phyloP scores from a whole-genome alignment of 2,113 vertebrate genomes.

The Phrynosoma platyrhinos region DNA sequence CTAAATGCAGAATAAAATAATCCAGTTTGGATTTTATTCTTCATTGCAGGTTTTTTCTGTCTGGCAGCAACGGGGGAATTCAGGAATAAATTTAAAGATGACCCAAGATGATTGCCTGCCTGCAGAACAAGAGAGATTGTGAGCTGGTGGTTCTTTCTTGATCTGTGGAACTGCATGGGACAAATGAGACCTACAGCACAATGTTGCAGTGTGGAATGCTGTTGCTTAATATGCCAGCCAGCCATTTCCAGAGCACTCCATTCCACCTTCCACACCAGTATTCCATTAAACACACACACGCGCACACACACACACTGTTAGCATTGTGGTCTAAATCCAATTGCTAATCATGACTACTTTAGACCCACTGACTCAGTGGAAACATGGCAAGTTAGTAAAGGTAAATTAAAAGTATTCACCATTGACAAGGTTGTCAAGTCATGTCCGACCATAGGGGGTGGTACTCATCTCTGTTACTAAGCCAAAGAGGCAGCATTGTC shows the following conservation, averaged over 20 bases:
- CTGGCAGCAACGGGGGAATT: constrained; percentile 83
- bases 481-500: too few species aligned
- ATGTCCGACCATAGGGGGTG: too few species aligned
- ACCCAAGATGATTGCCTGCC: constrained; percentile 84
- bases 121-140: constrained; percentile 87
- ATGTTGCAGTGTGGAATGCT: not conserved
- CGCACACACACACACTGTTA: too few species aligned
- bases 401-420: too few species aligned
- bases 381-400: too few species aligned
- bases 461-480: too few species aligned
- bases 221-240: not conserved
- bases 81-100: constrained; percentile 81
- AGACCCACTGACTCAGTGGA: too few species aligned
- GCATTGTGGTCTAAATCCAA: too few species aligned
- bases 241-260: not conserved
- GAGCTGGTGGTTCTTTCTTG: constrained; percentile 67
- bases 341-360: too few species aligned
- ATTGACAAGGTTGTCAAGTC: too few species aligned
- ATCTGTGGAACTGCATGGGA: not conserved
- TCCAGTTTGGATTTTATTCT: not conserved
- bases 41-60: constrained; percentile 86
- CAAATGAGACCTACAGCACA: not conserved
- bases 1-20: not conserved
- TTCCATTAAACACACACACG: too few species aligned
- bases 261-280: too few species aligned